phyloP scores from a whole-genome alignment of 1,140 invertebrate genomes.

The Batillaria attramentaria region DNA sequence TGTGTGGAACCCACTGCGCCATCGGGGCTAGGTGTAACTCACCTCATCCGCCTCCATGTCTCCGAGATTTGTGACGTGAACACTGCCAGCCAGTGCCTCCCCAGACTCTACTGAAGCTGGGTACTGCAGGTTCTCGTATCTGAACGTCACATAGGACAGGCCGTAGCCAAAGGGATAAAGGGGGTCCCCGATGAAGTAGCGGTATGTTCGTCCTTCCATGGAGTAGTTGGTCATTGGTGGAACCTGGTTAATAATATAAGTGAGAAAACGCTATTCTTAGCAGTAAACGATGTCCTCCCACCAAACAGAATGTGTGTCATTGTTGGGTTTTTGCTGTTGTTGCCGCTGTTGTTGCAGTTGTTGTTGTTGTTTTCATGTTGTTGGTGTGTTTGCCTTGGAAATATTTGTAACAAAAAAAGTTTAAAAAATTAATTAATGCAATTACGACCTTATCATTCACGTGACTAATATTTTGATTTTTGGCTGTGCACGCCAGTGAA shows the following conservation, averaged over 20 bases:
- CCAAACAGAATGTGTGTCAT: too few species aligned
- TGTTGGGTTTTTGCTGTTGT: too few species aligned
- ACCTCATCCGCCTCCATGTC: conserved; percentile 55
- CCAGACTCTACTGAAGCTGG: conserved; percentile 11
- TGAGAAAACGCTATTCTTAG: too few species aligned
- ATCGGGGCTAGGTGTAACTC: too few species aligned
- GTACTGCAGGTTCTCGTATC: conserved; percentile 15
- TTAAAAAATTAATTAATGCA: neutral
- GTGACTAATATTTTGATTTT: too few species aligned
- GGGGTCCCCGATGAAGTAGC: conserved; percentile 49
- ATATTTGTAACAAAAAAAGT: neutral
- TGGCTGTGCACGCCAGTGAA: too few species aligned
- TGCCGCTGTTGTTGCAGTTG: too few species aligned
- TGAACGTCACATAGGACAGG: neutral
- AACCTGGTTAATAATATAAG: conserved; percentile 32
- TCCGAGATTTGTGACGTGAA: conserved; percentile 47
- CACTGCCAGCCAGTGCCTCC: conserved; percentile 31
- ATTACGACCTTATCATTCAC: neutral
- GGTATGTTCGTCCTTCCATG: conserved; percentile 57
- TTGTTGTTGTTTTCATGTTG: too few species aligned
- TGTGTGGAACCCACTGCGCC: too few species aligned
- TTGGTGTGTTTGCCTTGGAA: neutral
- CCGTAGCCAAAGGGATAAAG: conserved; percentile 62
- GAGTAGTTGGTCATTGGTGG: conserved; percentile 56
- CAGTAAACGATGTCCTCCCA: too few species aligned